Conservation (phyloP, 37 sponge, comb jelly and placozoan species). For the Agelas oroides region DNA sequence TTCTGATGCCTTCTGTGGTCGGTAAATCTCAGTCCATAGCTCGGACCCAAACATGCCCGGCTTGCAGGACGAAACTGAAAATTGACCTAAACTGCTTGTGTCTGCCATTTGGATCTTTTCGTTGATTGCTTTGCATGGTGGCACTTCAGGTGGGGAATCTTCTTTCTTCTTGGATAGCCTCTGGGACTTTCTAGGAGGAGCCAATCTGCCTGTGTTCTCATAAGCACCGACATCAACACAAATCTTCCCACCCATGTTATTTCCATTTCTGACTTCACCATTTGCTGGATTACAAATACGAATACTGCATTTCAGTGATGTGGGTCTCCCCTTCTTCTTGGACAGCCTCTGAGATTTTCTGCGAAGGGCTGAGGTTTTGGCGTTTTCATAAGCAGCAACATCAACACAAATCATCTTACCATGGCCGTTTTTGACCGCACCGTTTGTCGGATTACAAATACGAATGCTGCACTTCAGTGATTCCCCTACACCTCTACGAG, state of each 20-base stretch:
- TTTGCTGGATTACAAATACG: neutral
- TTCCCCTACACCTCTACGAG: neutral
- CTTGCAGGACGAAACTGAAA: neutral
- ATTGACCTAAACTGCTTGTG: too few relatives aligned
- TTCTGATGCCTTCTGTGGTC: constrained; percentile 9
- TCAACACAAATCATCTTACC: too few relatives aligned
- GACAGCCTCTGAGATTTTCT: constrained; percentile 4
- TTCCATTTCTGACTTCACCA: neutral
- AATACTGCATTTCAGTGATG: constrained; percentile 1
- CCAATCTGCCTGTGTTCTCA: neutral
- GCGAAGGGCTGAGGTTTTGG: neutral
- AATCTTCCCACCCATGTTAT: neutral
- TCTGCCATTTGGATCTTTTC: neutral
- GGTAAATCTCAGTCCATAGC: constrained; percentile 57
- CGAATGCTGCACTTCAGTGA: constrained; percentile 1
- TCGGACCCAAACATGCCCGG: neutral
- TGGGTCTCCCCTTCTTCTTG: neutral
- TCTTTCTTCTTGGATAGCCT: neutral
- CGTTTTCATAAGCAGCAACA: neutral
- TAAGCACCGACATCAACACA: too few relatives aligned
- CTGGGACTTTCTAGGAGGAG: neutral
- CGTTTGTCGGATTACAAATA: neutral
- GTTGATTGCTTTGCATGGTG: neutral
- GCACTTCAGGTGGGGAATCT: neutral
- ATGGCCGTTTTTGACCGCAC: neutral